Percentiles rank a stretch among this genome's conserved stretches.
Evolutionary conservation across 2,113 vertebrate genomes (phyloP).

Genomic region (Poecilia latipinna): DNA sequence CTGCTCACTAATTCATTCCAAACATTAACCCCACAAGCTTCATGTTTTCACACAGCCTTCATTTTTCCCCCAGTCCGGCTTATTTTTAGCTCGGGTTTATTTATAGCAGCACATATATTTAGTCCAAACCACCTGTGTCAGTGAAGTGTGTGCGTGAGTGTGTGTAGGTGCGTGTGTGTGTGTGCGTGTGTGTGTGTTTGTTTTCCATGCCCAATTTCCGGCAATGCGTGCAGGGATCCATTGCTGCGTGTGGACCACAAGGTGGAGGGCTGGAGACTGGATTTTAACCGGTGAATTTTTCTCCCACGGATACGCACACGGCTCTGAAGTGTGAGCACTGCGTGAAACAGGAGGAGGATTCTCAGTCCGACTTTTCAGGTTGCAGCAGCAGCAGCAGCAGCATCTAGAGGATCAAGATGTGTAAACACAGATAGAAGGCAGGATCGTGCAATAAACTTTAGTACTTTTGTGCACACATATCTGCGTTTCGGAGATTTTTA

Average conservation of each 20-base stretch:
- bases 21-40: slow-evolving; percentile 34
- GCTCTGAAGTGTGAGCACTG: neutral
- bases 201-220: slow-evolving; percentile 77
- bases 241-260: slow-evolving; percentile 74
- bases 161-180: slow-evolving; percentile 64
- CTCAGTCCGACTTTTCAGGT: neutral
- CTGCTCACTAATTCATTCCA: slow-evolving; percentile 54
- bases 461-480: neutral
- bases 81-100: slow-evolving; percentile 71
- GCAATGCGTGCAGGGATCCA: slow-evolving; percentile 55
- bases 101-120: slow-evolving; percentile 78
- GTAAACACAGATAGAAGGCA: neutral
- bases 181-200: slow-evolving; percentile 71
- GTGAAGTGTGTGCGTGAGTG: slow-evolving; percentile 35
- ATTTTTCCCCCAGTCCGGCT: neutral
- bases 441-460: no score
- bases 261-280: slow-evolving; percentile 77
- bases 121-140: slow-evolving; percentile 69
- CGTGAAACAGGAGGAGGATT: neutral
- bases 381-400: slow-evolving; percentile 8
- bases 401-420: slow-evolving; percentile 6
- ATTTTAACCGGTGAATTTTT: slow-evolving; percentile 27
- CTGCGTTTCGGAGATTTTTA: neutral
- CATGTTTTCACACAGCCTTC: slow-evolving; percentile 31
- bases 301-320: slow-evolving; percentile 11